A percentile compares a stretch with the other conserved stretches of the same genome.
phyloP scores from a whole-genome alignment of 2,888 invertebrate species.

The Polia nebulosa region DNA sequence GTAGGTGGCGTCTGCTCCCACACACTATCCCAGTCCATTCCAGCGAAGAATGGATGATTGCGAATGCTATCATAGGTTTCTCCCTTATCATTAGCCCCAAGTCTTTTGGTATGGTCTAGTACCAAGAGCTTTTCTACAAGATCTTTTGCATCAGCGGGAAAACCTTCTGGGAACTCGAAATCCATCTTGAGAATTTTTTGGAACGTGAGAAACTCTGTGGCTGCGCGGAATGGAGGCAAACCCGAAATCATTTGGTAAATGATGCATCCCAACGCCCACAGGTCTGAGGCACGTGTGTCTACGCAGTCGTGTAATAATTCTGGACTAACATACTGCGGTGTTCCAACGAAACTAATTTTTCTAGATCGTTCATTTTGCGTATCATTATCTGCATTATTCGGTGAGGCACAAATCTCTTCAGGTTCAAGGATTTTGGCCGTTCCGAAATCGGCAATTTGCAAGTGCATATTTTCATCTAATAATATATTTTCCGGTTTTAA shows the following conservation, averaged over 20 bases:
- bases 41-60: slow-evolving; percentile 96
- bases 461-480: slow-evolving; percentile 98
- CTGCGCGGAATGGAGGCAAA: slow-evolving; percentile 97
- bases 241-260: slow-evolving; percentile 99
- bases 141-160: slow-evolving; percentile 96
- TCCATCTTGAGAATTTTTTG: slow-evolving; percentile 98
- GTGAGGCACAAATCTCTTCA: slow-evolving; percentile 76
- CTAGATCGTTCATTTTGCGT: slow-evolving; percentile 89
- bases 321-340: slow-evolving; percentile 99
- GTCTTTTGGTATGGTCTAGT: slow-evolving; percentile 94
- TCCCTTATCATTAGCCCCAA: slow-evolving; percentile 95
- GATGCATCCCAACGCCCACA: slow-evolving; percentile 99
- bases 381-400: slow-evolving; percentile 77
- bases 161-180: slow-evolving; percentile 98
- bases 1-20: slow-evolving; percentile 95
- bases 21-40: slow-evolving; percentile 95
- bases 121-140: slow-evolving; percentile 96
- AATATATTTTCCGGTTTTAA: slow-evolving; percentile 99
- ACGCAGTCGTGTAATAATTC: slow-evolving; percentile 97
- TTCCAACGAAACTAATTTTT: slow-evolving; percentile 98
- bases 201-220: slow-evolving; percentile 98
- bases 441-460: slow-evolving; percentile 99
- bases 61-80: slow-evolving; percentile 95
- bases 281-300: slow-evolving; percentile 95
- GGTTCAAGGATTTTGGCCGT: slow-evolving; percentile 96